Conservation (phyloP, 2,888 invertebrate genomes). For the Branchellion lobata region DNA sequence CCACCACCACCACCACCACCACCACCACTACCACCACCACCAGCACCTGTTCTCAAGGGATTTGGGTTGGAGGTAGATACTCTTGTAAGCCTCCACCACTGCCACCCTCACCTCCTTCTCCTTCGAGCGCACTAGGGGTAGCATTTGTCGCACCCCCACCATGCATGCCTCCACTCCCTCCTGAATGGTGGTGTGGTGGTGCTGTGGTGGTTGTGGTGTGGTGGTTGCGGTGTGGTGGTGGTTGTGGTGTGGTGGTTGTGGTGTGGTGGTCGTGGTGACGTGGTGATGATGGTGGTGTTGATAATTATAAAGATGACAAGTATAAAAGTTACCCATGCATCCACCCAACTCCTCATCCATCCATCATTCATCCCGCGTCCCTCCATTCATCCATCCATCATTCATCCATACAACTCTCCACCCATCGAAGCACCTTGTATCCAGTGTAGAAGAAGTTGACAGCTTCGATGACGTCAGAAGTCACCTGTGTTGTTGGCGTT, state of each 20-base stretch:
- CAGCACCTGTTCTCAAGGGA: background rate
- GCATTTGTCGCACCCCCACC: slow-evolving; percentile 74
- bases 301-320: too few relatives aligned
- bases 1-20: too few relatives aligned
- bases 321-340: too few relatives aligned
- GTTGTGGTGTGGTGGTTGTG: too few relatives aligned
- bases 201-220: too few relatives aligned
- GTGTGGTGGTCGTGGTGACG: too few relatives aligned
- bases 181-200: slow-evolving; percentile 2
- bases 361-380: too few relatives aligned
- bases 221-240: too few relatives aligned
- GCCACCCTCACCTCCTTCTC: slow-evolving; percentile 73
- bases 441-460: slow-evolving; percentile 80
- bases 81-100: slow-evolving; percentile 76
- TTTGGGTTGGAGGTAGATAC: slow-evolving; percentile 66
- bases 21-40: too few relatives aligned
- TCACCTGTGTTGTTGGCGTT: slow-evolving; percentile 59
- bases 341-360: too few relatives aligned
- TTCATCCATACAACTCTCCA: background rate
- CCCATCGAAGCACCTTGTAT: slow-evolving; percentile 65
- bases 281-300: too few relatives aligned
- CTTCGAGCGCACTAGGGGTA: slow-evolving; percentile 77
- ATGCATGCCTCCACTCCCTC: slow-evolving; percentile 60
- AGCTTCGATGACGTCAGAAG: slow-evolving; percentile 80
- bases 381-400: background rate